These are phyloP conservation scores for Oxyruncus cristatus DNA, from an alignment of 2,113 vertebrate species.

Conservation along the genomic window DNA sequence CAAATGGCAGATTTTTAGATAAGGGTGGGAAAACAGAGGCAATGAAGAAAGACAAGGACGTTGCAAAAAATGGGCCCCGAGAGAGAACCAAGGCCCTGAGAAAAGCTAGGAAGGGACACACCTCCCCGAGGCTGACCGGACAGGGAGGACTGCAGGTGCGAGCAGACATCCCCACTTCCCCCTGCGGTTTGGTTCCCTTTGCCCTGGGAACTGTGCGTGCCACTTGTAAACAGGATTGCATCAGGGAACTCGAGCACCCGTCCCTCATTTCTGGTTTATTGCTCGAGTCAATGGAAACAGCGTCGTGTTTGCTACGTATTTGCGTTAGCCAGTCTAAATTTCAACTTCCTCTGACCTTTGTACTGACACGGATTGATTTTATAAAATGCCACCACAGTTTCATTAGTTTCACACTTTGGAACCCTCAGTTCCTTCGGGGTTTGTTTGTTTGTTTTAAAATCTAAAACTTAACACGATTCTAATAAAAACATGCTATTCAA, in stretches of 20 bases:
- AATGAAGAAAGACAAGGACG: neutral
- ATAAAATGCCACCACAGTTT: neutral
- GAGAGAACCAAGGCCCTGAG: neutral
- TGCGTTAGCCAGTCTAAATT: neutral
- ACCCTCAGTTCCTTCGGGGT: neutral
- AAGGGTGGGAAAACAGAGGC: neutral
- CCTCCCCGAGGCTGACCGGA: neutral
- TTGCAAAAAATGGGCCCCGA: neutral
- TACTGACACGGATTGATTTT: neutral
- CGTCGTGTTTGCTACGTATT: fast-evolving
- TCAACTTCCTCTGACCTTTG: neutral
- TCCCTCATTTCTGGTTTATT: neutral
- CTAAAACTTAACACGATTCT: neutral
- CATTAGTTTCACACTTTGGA: neutral
- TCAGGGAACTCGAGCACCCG: fast-evolving
- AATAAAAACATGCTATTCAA: neutral
- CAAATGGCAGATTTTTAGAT: neutral
- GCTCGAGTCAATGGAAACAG: neutral
- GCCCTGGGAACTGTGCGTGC: fast-evolving
- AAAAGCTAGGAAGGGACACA: neutral
- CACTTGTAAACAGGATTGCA: neutral
- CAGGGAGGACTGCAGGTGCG: neutral
- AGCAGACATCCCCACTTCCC: neutral
- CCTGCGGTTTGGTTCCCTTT: neutral
- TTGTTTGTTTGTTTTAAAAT: neutral